Evolutionary conservation across 2,113 vertebrate species (phyloP).

Genomic region (Tupaia tana): DNA sequence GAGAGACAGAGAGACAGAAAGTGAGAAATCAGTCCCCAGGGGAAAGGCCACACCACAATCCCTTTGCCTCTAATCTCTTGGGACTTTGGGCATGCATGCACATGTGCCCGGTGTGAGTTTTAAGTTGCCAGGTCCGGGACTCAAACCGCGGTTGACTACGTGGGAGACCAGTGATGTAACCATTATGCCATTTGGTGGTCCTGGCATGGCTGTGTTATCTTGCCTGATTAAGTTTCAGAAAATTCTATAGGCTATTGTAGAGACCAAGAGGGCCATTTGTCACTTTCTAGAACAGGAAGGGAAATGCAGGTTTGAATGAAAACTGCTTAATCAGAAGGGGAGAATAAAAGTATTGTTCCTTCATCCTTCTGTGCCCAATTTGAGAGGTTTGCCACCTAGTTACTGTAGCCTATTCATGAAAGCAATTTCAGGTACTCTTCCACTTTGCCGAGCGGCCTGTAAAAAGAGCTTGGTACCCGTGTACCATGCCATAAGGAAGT

Average conservation of each 20-base stretch:
- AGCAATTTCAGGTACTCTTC: neutral
- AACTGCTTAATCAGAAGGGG: neutral
- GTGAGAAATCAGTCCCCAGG: too few relatives aligned
- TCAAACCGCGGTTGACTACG: too few relatives aligned
- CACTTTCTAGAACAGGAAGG: neutral
- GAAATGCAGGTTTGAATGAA: neutral
- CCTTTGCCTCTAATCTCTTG: too few relatives aligned
- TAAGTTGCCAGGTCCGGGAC: too few relatives aligned
- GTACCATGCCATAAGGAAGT: neutral
- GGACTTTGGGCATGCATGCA: too few relatives aligned
- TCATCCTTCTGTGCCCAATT: neutral
- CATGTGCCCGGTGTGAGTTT: too few relatives aligned
- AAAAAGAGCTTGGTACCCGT: neutral
- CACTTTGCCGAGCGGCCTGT: neutral
- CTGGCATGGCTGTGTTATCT: neutral
- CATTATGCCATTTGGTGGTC: too few relatives aligned
- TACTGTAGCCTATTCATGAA: neutral
- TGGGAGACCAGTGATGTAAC: too few relatives aligned
- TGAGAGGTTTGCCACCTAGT: neutral
- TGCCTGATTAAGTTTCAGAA: neutral
- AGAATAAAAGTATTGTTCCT: neutral
- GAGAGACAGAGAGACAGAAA: too few relatives aligned
- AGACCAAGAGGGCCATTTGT: neutral
- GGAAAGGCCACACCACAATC: too few relatives aligned
- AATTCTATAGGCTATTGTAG: neutral